Evolutionary conservation across 2,113 vertebrate genomes (phyloP).

Genomic region (Canis aureus): DNA sequence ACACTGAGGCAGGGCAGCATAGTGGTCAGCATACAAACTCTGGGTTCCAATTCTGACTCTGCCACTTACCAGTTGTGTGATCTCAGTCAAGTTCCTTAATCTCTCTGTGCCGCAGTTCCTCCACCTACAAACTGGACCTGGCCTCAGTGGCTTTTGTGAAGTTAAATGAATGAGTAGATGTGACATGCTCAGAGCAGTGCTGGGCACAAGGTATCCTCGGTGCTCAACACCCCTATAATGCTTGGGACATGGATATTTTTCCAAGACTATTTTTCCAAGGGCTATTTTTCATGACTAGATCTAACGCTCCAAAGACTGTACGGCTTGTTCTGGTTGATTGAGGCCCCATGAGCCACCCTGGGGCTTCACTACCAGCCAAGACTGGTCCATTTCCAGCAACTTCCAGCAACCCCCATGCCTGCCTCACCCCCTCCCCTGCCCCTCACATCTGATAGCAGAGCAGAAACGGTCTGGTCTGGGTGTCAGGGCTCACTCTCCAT

Average conservation of each 20-base stretch:
- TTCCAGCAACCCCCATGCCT: background rate
- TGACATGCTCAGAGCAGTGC: background rate
- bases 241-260: too few relatives aligned
- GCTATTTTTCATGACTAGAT: background rate
- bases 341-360: background rate
- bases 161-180: background rate
- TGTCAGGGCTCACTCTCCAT: background rate
- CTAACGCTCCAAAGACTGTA: background rate
- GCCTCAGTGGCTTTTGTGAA: background rate
- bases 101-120: background rate
- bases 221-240: background rate
- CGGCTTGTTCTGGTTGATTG: background rate
- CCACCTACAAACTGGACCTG: background rate
- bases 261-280: too few relatives aligned
- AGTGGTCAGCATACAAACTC: background rate
- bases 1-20: too few relatives aligned
- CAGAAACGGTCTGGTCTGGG: background rate
- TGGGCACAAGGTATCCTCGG: background rate
- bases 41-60: background rate
- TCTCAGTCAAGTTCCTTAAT: background rate
- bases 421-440: rapidly evolving
- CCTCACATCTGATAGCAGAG: background rate
- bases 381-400: background rate
- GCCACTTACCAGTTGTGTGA: background rate
- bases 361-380: background rate